Evolutionary conservation across 2,888 invertebrate species (phyloP).

Genomic region (Nymphalis polychloros): DNA sequence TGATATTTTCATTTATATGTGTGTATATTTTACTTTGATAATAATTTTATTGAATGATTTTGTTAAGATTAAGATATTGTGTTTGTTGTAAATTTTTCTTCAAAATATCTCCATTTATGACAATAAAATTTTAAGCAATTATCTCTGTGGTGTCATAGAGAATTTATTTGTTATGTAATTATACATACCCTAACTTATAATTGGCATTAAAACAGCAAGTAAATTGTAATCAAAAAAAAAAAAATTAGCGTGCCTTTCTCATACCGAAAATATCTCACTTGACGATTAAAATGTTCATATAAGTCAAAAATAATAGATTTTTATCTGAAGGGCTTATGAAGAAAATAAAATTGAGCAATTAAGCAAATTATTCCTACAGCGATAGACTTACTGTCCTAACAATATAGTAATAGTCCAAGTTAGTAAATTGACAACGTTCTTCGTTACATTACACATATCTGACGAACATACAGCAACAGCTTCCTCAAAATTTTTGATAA

Average conservation of each 20-base stretch:
- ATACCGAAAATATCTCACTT: constrained; percentile 10
- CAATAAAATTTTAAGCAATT: constrained; percentile 48
- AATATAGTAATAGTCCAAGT: constrained; percentile 67
- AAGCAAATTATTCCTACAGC: constrained; percentile 57
- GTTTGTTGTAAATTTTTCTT: neutral
- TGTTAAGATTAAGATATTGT: neutral
- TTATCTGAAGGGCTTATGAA: constrained; percentile 13
- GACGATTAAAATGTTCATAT: constrained; percentile 5
- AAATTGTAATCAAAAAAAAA: neutral
- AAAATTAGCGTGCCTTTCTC: neutral
- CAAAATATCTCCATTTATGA: constrained; percentile 41
- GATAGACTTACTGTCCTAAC: constrained; percentile 60
- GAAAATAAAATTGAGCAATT: constrained; percentile 52
- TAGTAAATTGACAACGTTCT: constrained; percentile 78
- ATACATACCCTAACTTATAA: neutral
- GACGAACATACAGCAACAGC: constrained; percentile 52
- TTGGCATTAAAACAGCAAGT: neutral
- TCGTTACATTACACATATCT: constrained; percentile 65
- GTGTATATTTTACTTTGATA: too few species aligned
- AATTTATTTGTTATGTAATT: constrained; percentile 3
- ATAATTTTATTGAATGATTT: too few species aligned
- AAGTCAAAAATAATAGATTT: constrained; percentile 12
- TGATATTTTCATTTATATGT: too few species aligned
- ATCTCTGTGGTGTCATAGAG: constrained; percentile 37
- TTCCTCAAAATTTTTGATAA: constrained; percentile 9